Evolutionary conservation across 1,140 invertebrate species (phyloP), one percentile per base, ranked within the genome.

Genomic region (Contarinia nasturtii): DNA sequence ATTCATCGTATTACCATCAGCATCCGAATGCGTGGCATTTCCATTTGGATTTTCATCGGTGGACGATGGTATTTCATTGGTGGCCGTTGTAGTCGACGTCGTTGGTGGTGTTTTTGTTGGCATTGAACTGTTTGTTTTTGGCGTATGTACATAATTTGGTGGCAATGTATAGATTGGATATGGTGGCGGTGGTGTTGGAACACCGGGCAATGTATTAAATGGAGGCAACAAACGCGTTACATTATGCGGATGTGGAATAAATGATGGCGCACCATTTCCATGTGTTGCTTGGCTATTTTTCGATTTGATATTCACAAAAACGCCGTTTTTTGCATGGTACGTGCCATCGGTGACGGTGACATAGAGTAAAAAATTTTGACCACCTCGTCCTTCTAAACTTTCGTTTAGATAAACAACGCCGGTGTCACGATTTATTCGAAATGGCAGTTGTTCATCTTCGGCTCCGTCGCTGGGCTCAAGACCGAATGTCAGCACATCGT

Each of bases 351-450:
- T 72, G 5, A 76, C 77, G 11, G 77, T 80, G 37, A 84, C 77
- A 57, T 78, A 82, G 1, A 83, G 61, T 51, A 74, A 74, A 50
- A 81, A 69, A 48, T 77, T 72, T 56, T 79, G 66, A 14, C 78
- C 78, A 52, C 67, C 77, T 58, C 71, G 69, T 48, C 72, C 77
- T 53, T 67, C 64, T 1, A 86, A 61, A 2, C 77, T 74, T 46
- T 83, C 73, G 47, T 82, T 80, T 10, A 83, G 64, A 53, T 71
- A 76, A 37, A 86, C 73, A 5, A 73, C 72, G 12, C 82, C 82
- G 10, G 74, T 80, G 3, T 67, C 62, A 33, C 72, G 70, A 58
- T 86, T 71, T 44, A 86, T 83, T 10, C 62, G 63, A 54, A 86
- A 86, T 12, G 75, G 79, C 33, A 75, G 63, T 20, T 53, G 52